A percentile compares a stretch with the other conserved stretches of the same genome.
These are phyloP conservation scores for Drosophila robusta DNA, from an alignment of 2,888 invertebrate genomes.

Conservation along the genomic window DNA sequence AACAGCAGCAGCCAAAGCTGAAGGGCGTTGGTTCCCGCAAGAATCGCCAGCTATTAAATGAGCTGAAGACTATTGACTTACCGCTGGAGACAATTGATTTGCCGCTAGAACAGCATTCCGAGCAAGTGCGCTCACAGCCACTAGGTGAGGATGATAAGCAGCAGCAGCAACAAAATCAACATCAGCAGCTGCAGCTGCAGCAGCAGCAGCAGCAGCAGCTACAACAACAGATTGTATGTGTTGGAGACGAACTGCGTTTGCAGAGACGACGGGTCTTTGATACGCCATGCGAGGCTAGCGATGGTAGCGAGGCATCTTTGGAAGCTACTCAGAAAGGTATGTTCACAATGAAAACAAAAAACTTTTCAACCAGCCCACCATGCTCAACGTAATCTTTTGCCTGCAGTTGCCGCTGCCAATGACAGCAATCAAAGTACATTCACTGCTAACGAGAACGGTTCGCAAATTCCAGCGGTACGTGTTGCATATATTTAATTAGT, in stretches of 20 bases:
- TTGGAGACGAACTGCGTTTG: conserved; percentile 74
- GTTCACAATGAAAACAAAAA: neutral
- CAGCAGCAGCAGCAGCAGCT: conserved; percentile 38
- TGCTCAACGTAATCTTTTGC: neutral
- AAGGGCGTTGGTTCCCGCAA: conserved; percentile 83
- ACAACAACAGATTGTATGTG: conserved; percentile 41
- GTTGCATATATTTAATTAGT: neutral
- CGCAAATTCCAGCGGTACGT: conserved; percentile 55
- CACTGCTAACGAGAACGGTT: conserved; percentile 32
- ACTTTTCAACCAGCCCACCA: neutral
- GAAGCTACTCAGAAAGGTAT: conserved; percentile 47
- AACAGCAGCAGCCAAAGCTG: conserved; percentile 65
- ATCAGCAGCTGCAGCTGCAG: conserved; percentile 44
- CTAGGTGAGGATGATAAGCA: conserved; percentile 84
- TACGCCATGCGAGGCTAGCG: conserved; percentile 37
- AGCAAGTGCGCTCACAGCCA: conserved; percentile 85
- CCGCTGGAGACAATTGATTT: conserved; percentile 60
- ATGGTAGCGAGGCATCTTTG: conserved; percentile 40
- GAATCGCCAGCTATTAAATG: conserved; percentile 83
- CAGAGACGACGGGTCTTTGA: conserved; percentile 79
- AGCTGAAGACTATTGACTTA: conserved; percentile 77
- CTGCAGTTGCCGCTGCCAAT: conserved; percentile 22
- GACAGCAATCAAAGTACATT: conserved; percentile 45
- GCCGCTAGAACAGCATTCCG: conserved; percentile 72
- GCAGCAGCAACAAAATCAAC: conserved; percentile 39